Evolutionary conservation across 2,113 vertebrate genomes (phyloP).

Genomic region (Struthio camelus): DNA sequence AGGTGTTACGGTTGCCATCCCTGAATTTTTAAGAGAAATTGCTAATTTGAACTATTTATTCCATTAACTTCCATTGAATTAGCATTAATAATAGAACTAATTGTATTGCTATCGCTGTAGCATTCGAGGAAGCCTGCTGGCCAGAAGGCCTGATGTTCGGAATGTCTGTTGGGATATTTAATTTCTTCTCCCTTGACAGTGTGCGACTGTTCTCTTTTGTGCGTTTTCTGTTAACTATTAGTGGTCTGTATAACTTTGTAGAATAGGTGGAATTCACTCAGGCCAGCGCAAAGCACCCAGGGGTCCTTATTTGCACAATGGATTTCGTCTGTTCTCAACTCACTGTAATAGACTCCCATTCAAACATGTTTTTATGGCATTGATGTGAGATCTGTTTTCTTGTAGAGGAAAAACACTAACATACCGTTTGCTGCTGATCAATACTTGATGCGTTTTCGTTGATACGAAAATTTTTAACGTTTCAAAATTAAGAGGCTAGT

Average conservation of each 20-base stretch:
- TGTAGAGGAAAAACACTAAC: neutral
- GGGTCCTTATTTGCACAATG: neutral
- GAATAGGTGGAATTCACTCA: neutral
- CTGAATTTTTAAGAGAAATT: constrained; percentile 1
- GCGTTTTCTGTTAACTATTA: constrained; percentile 5
- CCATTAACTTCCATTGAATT: neutral
- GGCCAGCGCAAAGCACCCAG: neutral
- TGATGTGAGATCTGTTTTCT: neutral
- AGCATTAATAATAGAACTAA: constrained; percentile 12
- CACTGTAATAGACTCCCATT: neutral
- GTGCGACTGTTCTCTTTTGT: constrained; percentile 16
- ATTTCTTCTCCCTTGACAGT: constrained; percentile 4
- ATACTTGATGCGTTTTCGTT: neutral
- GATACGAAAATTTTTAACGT: neutral
- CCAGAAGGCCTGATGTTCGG: neutral
- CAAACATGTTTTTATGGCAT: neutral
- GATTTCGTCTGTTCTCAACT: neutral
- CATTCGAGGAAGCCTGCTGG: constrained; percentile 4
- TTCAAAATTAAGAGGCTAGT: neutral
- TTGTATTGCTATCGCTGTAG: neutral
- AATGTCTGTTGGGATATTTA: constrained; percentile 51
- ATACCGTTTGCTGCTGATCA: neutral
- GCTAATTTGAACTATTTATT: neutral
- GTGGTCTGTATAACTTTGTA: neutral
- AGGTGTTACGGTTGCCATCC: neutral